Evolutionary conservation across 2,888 invertebrate genomes (phyloP), one percentile per base, ranked within the genome.

Genomic region (Zhengitettix transpicula): DNA sequence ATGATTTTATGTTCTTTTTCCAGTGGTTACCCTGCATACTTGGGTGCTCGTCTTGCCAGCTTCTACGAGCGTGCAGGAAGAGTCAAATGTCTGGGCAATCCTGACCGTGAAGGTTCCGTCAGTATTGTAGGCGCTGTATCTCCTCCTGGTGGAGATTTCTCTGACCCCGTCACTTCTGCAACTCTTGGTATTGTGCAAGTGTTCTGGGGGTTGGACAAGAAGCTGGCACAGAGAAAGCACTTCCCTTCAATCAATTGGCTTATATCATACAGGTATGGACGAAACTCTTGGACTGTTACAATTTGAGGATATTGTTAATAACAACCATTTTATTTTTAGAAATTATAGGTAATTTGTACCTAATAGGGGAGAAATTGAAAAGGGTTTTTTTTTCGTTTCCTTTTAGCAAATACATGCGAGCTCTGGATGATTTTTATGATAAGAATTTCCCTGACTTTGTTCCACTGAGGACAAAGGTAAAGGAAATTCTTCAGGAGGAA

Each of bases 161-260:
- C 99, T 16, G 99, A 99, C 82, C 99, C 99, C 58, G 99, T 99
- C 59, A 99, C 99, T 3, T 94, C 98, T 0, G 98, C 99, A 62
- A 99, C 99, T 15, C 83, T 99, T 64, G 92, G 94, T 79, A 98
- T 99, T 73, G 97, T 97, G 63, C 97, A 98, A 76, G 98, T 98
- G 76, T 98, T 98, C 81, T 98, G 98, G 98, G 98, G 98, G 63
- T 78, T 98, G 71, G 98, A 98, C 78, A 99, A 98, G 78, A 98
- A 97, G 73, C 81, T 98, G 63, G 98, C 98, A 1, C 99, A 99
- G 78, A 83, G 99, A 67, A 99, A 99, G 75, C 99, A 99, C 79
- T 99, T 99, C 84, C 99, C 99, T 63, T 96, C 97, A 67, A 95
- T 99, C 79, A 99, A 99, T 78, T 99, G 99, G 99, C 86, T 99